Percentiles rank a stretch among this genome's conserved stretches.
phyloP scores from a whole-genome alignment of 2,797 vertebrate species.

The Salarias fasciatus region DNA sequence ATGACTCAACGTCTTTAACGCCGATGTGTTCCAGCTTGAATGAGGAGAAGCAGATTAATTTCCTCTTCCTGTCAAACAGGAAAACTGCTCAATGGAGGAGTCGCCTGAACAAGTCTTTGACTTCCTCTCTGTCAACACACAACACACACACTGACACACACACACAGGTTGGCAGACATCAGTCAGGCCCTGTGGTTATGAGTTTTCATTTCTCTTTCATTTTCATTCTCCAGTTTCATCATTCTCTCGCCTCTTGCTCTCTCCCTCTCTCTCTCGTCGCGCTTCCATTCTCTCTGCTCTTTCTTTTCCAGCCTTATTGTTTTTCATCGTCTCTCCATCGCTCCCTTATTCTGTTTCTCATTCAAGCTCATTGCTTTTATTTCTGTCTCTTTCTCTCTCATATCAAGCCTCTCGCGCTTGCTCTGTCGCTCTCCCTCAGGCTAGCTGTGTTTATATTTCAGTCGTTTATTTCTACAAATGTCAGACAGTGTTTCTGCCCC shows the following conservation, averaged over 20 bases:
- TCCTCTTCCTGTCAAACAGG: conserved; percentile 72
- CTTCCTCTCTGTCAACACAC: conserved; percentile 66
- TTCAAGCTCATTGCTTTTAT: conserved; percentile 66
- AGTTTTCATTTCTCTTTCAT: conserved; percentile 75
- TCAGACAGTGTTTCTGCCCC: conserved; percentile 79
- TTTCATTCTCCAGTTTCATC: conserved; percentile 73
- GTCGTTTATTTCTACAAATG: conserved; percentile 83
- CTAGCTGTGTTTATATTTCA: conserved; percentile 79
- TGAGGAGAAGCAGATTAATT: conserved; percentile 65
- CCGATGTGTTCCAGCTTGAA: conserved; percentile 38
- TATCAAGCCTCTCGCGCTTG: conserved; percentile 49
- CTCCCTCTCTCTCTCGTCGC: no score
- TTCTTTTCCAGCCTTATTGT: conserved; percentile 69
- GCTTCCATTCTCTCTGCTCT: conserved; percentile 41
- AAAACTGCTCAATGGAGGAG: conserved; percentile 63
- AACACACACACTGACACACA: conserved; percentile 30
- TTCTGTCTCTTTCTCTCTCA: conserved; percentile 65
- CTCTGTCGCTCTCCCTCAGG: conserved; percentile 62
- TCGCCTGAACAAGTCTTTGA: conserved; percentile 63
- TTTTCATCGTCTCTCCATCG: conserved; percentile 70
- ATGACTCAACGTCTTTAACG: conserved; percentile 34
- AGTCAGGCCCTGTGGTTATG: conserved; percentile 74
- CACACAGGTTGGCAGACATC: conserved; percentile 67
- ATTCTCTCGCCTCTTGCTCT: conserved; percentile 50
- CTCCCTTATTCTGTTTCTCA: conserved; percentile 65